phyloP scores from a whole-genome alignment of 2,888 invertebrate species.

The Eretmocerus hayati region DNA sequence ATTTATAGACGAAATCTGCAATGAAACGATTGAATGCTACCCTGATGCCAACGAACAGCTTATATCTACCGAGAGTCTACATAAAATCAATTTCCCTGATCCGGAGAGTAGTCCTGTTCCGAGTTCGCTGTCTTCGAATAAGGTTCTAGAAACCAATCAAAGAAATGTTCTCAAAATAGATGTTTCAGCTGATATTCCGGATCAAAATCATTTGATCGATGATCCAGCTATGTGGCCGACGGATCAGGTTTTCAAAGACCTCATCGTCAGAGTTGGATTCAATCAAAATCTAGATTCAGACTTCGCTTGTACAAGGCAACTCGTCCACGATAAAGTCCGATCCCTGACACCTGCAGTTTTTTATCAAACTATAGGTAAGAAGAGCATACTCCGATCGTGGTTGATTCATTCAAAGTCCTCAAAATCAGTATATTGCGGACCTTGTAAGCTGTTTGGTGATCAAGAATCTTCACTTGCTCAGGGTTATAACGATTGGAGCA shows the following conservation, averaged over 20 bases:
- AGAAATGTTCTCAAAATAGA: too few species aligned
- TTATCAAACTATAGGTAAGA: too few species aligned
- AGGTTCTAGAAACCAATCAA: too few species aligned
- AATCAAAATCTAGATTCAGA: conserved; percentile 12
- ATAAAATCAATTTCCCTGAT: too few species aligned
- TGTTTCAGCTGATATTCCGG: too few species aligned
- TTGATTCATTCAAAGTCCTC: conserved; percentile 20
- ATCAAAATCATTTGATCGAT: too few species aligned
- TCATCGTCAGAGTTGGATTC: conserved; percentile 5
- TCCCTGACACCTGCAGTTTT: conserved; percentile 6
- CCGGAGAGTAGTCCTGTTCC: too few species aligned
- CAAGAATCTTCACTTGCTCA: conserved; percentile 14
- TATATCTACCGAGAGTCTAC: too few species aligned
- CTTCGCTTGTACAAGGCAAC: conserved; percentile 4
- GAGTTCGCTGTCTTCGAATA: too few species aligned
- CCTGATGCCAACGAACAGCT: too few species aligned
- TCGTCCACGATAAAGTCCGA: not conserved
- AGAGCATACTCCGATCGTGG: conserved; percentile 16
- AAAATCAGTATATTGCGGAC: conserved; percentile 16
- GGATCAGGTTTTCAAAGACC: not conserved
- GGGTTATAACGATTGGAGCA: conserved; percentile 23
- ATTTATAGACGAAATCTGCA: too few species aligned
- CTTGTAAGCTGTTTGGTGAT: conserved; percentile 19
- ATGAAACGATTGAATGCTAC: too few species aligned
- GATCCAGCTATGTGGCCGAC: conserved; percentile 2